Evolutionary conservation across 2,113 vertebrate genomes (phyloP).

Genomic region (Clarias macrocephalus): DNA sequence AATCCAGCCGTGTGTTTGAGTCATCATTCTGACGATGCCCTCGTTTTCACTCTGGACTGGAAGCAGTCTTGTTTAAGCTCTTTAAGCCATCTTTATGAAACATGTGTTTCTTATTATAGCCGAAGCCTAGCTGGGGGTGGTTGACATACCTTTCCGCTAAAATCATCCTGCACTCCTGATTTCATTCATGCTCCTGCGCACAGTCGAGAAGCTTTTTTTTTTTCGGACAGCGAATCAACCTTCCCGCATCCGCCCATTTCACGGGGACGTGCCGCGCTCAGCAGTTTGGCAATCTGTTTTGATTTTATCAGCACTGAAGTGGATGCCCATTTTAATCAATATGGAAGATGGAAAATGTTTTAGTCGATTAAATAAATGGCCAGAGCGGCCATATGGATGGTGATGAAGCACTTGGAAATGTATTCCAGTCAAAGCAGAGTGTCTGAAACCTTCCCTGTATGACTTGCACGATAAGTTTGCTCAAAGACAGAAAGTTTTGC

Average conservation of each 20-base stretch:
- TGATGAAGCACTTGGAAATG: constrained; percentile 28
- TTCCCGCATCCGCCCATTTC: constrained; percentile 21
- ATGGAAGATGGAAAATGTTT: constrained; percentile 49
- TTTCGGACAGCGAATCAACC: background rate
- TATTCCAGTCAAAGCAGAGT: constrained; percentile 20
- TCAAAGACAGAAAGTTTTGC: constrained; percentile 17
- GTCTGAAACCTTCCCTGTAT: background rate
- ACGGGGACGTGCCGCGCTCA: constrained; percentile 28
- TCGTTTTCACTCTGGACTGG: background rate
- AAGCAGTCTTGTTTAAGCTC: constrained; percentile 6
- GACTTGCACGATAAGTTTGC: constrained; percentile 11
- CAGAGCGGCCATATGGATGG: constrained; percentile 6
- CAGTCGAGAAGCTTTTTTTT: background rate
- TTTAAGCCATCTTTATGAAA: constrained; percentile 36
- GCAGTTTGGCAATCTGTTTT: constrained; percentile 36
- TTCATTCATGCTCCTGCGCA: constrained; percentile 17
- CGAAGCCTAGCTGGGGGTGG: constrained; percentile 1
- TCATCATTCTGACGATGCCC: background rate
- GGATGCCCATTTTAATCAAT: constrained; percentile 47
- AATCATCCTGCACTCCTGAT: constrained; percentile 6
- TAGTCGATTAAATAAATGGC: constrained; percentile 39
- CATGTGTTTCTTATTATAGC: constrained; percentile 46
- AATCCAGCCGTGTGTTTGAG: background rate
- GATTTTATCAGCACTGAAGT: constrained; percentile 40
- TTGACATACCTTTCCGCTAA: constrained; percentile 33